These are phyloP conservation scores for Corythornis cristatus DNA, from an alignment of 2,113 vertebrate species.

Conservation along the genomic window DNA sequence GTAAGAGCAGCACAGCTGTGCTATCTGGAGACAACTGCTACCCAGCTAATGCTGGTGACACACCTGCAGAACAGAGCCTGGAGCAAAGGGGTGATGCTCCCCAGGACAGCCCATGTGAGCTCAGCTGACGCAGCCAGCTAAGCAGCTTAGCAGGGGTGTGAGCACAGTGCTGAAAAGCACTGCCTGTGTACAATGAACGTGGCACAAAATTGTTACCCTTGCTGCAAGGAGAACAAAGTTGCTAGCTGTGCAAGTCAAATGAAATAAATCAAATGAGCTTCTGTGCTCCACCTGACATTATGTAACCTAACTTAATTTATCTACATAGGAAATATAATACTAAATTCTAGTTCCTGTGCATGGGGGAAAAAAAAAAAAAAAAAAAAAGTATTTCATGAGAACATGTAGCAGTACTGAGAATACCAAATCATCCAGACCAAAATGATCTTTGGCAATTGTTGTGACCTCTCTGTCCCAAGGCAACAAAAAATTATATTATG, in stretches of 20 bases:
- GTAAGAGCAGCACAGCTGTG: neutral
- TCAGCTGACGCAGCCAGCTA: neutral
- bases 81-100: neutral
- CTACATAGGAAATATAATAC: neutral
- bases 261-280: neutral
- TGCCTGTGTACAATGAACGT: neutral
- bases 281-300: neutral
- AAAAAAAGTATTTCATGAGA: neutral
- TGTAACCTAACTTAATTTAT: neutral
- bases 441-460: neutral
- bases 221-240: slow-evolving; percentile 14
- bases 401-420: neutral
- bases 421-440: neutral
- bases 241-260: neutral
- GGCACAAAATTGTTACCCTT: neutral
- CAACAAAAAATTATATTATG: neutral
- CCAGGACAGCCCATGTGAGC: neutral
- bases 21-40: neutral
- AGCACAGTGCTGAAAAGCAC: neutral
- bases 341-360: neutral
- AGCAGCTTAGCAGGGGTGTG: neutral
- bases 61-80: neutral
- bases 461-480: neutral
- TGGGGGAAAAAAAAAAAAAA: neutral
- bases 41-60: neutral